These are phyloP conservation scores for Heptranchias perlo DNA, from an alignment of 2,113 vertebrate genomes.

Conservation along the genomic window DNA sequence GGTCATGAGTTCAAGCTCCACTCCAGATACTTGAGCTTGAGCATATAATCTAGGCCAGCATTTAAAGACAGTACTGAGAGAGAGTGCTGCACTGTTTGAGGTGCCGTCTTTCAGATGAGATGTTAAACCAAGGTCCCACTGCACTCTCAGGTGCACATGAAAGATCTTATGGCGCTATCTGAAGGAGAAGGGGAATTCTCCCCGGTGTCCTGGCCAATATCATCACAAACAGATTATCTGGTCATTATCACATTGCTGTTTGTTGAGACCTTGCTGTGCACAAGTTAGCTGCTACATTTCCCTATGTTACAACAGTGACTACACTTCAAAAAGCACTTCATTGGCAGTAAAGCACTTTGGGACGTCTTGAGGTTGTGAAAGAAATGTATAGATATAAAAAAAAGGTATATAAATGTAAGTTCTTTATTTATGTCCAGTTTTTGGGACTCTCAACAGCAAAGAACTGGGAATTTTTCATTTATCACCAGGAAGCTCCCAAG, in stretches of 20 bases:
- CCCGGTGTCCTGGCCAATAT: neutral
- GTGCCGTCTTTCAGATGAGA: neutral
- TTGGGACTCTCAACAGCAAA: neutral
- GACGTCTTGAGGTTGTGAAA: neutral
- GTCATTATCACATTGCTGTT: neutral
- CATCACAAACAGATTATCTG: neutral
- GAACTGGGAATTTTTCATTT: neutral
- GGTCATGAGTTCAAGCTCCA: neutral
- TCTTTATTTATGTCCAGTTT: neutral
- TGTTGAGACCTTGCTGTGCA: neutral
- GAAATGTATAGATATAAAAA: too few species aligned
- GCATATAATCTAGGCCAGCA: neutral
- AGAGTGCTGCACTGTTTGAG: neutral
- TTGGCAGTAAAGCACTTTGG: neutral
- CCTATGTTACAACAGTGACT: neutral
- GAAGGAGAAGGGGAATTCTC: neutral
- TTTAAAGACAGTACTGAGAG: neutral
- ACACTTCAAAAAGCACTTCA: neutral
- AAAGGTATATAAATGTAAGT: too few species aligned
- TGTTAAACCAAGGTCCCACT: neutral
- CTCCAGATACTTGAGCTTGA: neutral
- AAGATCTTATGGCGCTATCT: neutral
- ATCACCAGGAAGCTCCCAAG: neutral
- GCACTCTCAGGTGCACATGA: neutral
- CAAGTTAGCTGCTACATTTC: neutral